Evolutionary conservation across 2,113 vertebrate genomes (phyloP).

Genomic region (Salvelinus namaycush): DNA sequence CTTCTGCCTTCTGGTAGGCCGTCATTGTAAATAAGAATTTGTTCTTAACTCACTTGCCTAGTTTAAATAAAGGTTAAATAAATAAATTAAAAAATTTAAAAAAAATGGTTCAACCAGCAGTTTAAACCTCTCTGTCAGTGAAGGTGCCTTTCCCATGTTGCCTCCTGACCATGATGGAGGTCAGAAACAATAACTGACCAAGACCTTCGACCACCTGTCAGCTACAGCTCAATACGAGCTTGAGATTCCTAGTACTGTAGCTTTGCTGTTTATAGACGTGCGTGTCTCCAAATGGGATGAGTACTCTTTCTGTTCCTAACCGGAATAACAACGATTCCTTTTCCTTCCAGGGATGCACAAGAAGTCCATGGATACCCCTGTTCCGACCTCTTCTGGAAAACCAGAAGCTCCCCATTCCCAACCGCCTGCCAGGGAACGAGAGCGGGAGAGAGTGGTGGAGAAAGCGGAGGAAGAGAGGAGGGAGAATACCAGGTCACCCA

Average conservation of each 20-base stretch:
- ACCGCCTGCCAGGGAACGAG: slow-evolving; percentile 77
- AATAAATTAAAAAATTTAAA: no score
- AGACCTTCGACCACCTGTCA: background rate
- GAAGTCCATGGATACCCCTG: slow-evolving; percentile 90
- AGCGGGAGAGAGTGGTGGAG: slow-evolving; percentile 78
- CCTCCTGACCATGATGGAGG: background rate
- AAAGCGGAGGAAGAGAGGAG: slow-evolving; percentile 65
- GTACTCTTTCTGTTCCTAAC: slow-evolving; percentile 73
- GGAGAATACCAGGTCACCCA: slow-evolving; percentile 69
- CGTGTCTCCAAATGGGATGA: background rate
- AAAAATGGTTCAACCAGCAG: background rate
- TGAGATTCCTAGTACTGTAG: background rate
- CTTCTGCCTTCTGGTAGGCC: no score
- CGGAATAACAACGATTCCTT: slow-evolving; percentile 82
- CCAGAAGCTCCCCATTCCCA: slow-evolving; percentile 79
- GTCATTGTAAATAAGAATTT: no score
- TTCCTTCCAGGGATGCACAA: slow-evolving; percentile 98
- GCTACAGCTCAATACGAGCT: background rate
- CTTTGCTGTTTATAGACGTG: background rate
- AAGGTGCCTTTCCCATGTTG: background rate
- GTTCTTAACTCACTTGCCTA: no score
- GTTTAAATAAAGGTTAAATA: no score
- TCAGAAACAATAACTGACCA: background rate
- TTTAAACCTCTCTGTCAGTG: background rate
- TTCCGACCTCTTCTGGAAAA: slow-evolving; percentile 77